Evolutionary conservation across 2,888 invertebrate species (phyloP).

Genomic region (Ormyrus pomaceus): DNA sequence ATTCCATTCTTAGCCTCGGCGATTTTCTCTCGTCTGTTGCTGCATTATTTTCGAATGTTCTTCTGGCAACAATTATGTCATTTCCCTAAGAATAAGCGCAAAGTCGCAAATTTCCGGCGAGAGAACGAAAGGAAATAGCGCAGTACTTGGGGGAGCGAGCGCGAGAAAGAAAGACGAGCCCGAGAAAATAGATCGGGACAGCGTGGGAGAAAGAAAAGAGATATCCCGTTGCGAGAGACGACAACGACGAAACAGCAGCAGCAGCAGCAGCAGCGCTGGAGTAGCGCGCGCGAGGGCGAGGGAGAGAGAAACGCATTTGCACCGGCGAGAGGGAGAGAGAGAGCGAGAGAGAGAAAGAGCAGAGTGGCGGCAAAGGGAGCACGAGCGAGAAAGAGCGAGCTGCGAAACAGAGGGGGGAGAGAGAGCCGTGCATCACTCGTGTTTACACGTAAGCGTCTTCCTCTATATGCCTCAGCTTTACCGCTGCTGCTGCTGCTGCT

Average conservation of each 20-base stretch:
- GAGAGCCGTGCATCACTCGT: conserved; percentile 59
- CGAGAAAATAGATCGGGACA: conserved; percentile 55
- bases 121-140: conserved; percentile 14
- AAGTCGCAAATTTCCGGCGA: background rate
- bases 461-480: conserved; percentile 57
- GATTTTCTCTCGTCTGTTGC: too few species aligned
- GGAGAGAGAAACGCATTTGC: conserved; percentile 3
- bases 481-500: conserved; percentile 51
- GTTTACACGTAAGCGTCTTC: conserved; percentile 66
- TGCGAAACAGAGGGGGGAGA: conserved; percentile 23
- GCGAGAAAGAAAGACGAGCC: conserved; percentile 36
- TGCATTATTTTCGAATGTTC: too few species aligned
- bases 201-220: conserved; percentile 55
- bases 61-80: too few species aligned
- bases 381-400: conserved; percentile 18
- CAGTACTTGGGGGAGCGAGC: background rate
- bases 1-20: too few species aligned
- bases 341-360: conserved; percentile 26
- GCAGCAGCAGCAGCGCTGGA: background rate
- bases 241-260: background rate
- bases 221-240: conserved; percentile 47
- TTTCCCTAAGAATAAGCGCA: too few species aligned
- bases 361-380: too few species aligned
- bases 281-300: background rate
- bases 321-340: conserved; percentile 18